Percentiles rank a stretch among this genome's conserved stretches.
These are phyloP conservation scores for Conger conger DNA, from an alignment of 2,113 vertebrate species.

Conservation along the genomic window DNA sequence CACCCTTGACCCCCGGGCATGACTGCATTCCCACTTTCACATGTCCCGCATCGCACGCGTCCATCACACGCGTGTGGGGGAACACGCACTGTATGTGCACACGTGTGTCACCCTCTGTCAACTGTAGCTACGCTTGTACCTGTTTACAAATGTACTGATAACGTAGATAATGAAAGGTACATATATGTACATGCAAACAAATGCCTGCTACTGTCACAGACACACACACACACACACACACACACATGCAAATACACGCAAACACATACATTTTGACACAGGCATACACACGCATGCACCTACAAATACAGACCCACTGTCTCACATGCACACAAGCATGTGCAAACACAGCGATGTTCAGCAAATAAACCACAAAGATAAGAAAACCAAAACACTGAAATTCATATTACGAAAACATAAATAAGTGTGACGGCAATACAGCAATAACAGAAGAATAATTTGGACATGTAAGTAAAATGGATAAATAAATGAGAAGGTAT, in stretches of 20 bases:
- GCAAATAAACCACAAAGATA: not conserved
- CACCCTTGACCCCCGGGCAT: not conserved
- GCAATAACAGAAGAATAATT: not conserved
- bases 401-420: not conserved
- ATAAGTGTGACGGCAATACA: not conserved
- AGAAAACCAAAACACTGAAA: not conserved
- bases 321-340: not conserved
- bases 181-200: not conserved
- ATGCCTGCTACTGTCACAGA: not conserved
- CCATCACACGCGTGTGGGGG: too few relatives aligned
- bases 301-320: not conserved
- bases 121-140: too few relatives aligned
- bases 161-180: not conserved
- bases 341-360: too few relatives aligned
- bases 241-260: not conserved
- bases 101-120: too few relatives aligned
- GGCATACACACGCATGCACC: not conserved
- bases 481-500: not conserved
- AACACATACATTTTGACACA: not conserved
- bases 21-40: too few relatives aligned
- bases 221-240: slow-evolving; percentile 3
- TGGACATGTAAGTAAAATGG: not conserved
- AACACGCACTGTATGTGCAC: too few relatives aligned
- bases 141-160: too few relatives aligned
- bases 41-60: too few relatives aligned